phyloP scores from a whole-genome alignment of 2,888 invertebrate genomes.

The Macaria liturata region DNA sequence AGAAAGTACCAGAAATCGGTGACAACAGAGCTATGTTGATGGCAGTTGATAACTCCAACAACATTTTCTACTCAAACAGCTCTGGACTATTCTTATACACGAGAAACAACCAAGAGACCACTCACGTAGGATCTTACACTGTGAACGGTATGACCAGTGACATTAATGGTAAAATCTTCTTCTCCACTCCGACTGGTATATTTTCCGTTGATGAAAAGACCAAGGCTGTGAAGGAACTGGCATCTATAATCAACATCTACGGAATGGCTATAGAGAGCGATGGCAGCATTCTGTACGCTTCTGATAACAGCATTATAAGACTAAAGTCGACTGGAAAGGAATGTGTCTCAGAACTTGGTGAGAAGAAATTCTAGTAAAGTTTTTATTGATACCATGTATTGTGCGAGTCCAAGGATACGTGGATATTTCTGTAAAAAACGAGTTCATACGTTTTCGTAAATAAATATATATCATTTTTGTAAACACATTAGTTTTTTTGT shows the following conservation, averaged over 20 bases:
- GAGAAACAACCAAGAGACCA: slow-evolving; percentile 20
- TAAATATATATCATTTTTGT: no score
- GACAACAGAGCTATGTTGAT: slow-evolving; percentile 40
- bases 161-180: slow-evolving; percentile 42
- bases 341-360: slow-evolving; percentile 25
- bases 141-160: slow-evolving; percentile 45
- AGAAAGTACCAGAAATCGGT: slow-evolving; percentile 38
- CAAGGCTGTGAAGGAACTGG: slow-evolving; percentile 27
- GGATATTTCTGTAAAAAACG: no score
- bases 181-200: slow-evolving; percentile 42
- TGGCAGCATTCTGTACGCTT: slow-evolving; percentile 45
- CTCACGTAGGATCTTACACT: slow-evolving; percentile 30
- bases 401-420: no score
- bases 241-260: slow-evolving; percentile 34
- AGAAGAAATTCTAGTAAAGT: background rate
- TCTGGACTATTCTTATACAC: slow-evolving; percentile 45
- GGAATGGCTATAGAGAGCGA: slow-evolving; percentile 44
- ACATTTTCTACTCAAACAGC: slow-evolving; percentile 46
- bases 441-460: no score
- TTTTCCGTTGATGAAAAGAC: slow-evolving; percentile 34
- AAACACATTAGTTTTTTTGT: no score
- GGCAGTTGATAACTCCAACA: slow-evolving; percentile 41
- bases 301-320: slow-evolving; percentile 41
- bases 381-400: no score
- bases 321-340: slow-evolving; percentile 34